These are phyloP conservation scores for mouse (Mus musculus) DNA, from an alignment of 2,113 vertebrate genomes.

Conservation along the genomic window GRCm39 chr6:85519001-85519500, in stretches of 20 bases:
- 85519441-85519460: not conserved
- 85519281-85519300: not conserved
- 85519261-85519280: not conserved
- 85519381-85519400: not conserved
- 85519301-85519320: not conserved
- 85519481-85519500: not conserved
- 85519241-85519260: not conserved
- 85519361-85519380: not conserved
- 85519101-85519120: not conserved
- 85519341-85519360: not conserved
- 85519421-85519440: not conserved
- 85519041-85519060: not conserved
- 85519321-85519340: not conserved
- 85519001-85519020: not conserved
- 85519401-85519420: not conserved
- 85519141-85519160: not conserved
- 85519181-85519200: not conserved
- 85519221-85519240: not conserved
- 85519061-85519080: not conserved
- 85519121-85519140: not conserved
- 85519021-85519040: not conserved
- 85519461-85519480: not conserved
- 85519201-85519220: not conserved
- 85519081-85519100: not conserved
- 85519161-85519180: not conserved